Evolutionary conservation across 1,140 invertebrate genomes (phyloP), one percentile per base, ranked within the genome.

Genomic region (Grapholita molesta): DNA sequence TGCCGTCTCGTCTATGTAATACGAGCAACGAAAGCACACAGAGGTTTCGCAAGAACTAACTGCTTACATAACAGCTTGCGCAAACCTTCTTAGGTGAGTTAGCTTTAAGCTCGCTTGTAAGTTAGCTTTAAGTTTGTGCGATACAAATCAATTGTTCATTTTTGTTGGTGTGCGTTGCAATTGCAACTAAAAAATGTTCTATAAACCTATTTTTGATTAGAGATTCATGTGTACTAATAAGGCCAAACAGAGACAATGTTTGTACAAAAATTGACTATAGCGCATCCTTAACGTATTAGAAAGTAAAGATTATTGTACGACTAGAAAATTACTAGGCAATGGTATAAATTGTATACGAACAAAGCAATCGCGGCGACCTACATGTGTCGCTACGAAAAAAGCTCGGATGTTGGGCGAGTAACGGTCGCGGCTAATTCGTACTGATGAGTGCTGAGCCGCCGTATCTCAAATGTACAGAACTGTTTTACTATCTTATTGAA

Each of bases 21-120:
- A 74, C 67, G 69, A 77, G 78, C 75, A 83, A 81, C 75, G 79
- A 84, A 88, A 86, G 80, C 79, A 76, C 76, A 66, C 71, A 66
- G 71, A 52, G 30, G 78, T 86, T 86, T 82, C 85, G 80, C 82
- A 88, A 88, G 79, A 82, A 85, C 76, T 82, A 84, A 84, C 81
- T 77, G 79, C 80, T 90, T 90, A 90, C 80, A 87, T 89, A 88
- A 90, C 66, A 76, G 73, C 77, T 89, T 88, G 79, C 85, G 84
- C 81, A 88, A 90, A 82, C 76, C 76, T n/a, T 83, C 85, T 88
- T 85, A 86, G 76, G 76, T 75, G 73, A 77, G 77, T 78, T 82
- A 75, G 55, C 67, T 73, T 67, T 75, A 71, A 77, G 77, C 79
- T 82, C 76, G 55, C 67, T 73, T 67, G 73, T 80, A 79, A 80